phyloP scores from a whole-genome alignment of 2,113 vertebrate species.

The Rhea pennata region DNA sequence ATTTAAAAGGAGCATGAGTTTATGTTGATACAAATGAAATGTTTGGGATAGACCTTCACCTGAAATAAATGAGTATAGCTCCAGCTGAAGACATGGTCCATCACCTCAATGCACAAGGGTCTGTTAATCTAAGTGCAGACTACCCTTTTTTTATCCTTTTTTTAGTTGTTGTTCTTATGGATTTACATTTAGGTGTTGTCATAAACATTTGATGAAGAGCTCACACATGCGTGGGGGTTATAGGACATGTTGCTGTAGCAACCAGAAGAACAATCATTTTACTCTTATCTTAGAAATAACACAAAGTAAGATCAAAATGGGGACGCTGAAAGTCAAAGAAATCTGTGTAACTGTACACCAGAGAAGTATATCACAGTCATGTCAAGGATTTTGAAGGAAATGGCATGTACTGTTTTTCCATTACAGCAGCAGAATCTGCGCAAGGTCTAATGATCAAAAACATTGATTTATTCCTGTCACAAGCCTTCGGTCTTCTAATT shows the following conservation, averaged over 20 bases:
- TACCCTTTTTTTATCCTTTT: background rate
- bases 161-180: background rate
- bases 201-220: constrained; percentile 3
- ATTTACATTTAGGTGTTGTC: background rate
- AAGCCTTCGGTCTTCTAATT: constrained; percentile 57
- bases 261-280: background rate
- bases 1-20: background rate
- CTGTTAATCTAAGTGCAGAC: background rate
- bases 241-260: constrained; percentile 4
- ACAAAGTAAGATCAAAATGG: background rate
- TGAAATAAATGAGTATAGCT: background rate
- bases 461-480: constrained; percentile 67
- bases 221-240: background rate
- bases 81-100: background rate
- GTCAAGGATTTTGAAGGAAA: constrained; percentile 40
- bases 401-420: background rate
- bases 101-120: background rate
- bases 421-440: constrained; percentile 27
- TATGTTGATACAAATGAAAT: background rate
- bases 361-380: background rate
- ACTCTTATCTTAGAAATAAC: background rate
- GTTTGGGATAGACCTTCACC: background rate
- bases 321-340: background rate
- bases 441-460: constrained; percentile 59
- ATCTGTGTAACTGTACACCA: background rate